Percentiles rank a stretch among this genome's conserved stretches.
Conservation (phyloP, 2,797 vertebrate species). For the Hydrocynus forskahlii region DNA sequence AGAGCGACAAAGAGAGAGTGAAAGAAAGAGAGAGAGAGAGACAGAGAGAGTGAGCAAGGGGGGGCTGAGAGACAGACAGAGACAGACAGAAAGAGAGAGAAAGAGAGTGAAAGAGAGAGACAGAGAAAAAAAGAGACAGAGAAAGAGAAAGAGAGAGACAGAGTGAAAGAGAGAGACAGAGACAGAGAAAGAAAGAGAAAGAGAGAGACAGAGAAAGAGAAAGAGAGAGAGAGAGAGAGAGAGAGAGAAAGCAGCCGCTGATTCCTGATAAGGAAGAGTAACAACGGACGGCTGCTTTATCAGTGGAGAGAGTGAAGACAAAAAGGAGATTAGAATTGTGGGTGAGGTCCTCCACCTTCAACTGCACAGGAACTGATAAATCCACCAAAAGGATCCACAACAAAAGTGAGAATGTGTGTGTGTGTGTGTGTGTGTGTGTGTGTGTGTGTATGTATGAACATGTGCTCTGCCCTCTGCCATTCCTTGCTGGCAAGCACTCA, state of each 20-base stretch:
- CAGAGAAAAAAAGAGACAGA: too few species aligned
- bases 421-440: not conserved
- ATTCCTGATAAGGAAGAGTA: constrained; percentile 53
- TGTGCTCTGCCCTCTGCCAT: not conserved
- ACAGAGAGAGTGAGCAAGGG: too few species aligned
- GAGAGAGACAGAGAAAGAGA: not conserved
- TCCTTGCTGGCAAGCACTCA: constrained; percentile 38
- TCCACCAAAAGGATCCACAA: constrained; percentile 37
- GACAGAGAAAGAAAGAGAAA: too few species aligned
- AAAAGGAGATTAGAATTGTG: constrained; percentile 60
- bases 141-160: too few species aligned
- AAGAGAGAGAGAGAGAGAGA: constrained; percentile 14
- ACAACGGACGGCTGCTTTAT: constrained; percentile 53
- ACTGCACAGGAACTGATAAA: constrained; percentile 55
- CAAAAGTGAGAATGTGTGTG: constrained; percentile 15
- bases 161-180: too few species aligned
- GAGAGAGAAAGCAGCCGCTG: constrained; percentile 23
- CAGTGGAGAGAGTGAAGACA: constrained; percentile 51
- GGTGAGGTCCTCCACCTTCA: constrained; percentile 49
- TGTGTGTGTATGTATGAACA: not conserved
- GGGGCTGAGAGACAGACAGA: not conserved
- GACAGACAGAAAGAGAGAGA: too few species aligned
- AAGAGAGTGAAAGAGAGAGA: too few species aligned
- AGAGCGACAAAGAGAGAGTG: constrained; percentile 10
- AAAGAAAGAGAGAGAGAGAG: constrained; percentile 20